Base-by-base conservation (phyloP, 2,797 vertebrate species). In the Poecilia velifera region DNA sequence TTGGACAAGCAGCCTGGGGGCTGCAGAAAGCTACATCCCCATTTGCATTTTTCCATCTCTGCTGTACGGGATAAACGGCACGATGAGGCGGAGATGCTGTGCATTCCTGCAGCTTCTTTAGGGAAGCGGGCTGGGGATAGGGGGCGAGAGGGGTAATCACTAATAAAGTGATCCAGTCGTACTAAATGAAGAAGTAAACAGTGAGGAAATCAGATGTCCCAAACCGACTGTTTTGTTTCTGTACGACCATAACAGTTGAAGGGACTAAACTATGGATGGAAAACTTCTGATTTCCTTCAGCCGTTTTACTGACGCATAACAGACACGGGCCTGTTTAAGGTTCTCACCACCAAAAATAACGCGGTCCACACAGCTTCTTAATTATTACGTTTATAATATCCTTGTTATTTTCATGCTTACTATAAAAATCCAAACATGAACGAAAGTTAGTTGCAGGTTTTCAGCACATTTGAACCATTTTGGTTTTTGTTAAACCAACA, bases 31-130 rank as follows among this genome's bases (percentile, higher is more conserved):
- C 88, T 89, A 90, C 4, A 81, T 81, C 88, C 76, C 84, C 90
- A 95, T 96, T 96, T 95, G 95, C 95, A 96, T 96, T 95, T 95
- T 95, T 87, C 84, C 90, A 91, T 95, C 93, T 87, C 91, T 88
- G 77, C 92, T 91, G 92, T 93, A 93, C 82, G 89, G 90, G 25
- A 89, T 89, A 95, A 95, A 96, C 95, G 89, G 91, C 91, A 93
- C 89, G 91, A 92, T 80, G 93, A 93, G 92, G 90, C 93, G 90
- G 68, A 77, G 89, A 89, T 92, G 92, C 92, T 92, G 89, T 91
- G 91, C 88, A 55, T 92, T 95, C 93, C 93, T 91, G 92, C 90
- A 93, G 93, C 86, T 94, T 93, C 94, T 93, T 28, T 31, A 18
- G 86, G 82, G 85, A 79, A 12, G 22, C 6, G 73, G 6, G 6